These are phyloP conservation scores for Cotesia congregata DNA, from an alignment of 2,888 invertebrate genomes.

Conservation along the genomic window DNA sequence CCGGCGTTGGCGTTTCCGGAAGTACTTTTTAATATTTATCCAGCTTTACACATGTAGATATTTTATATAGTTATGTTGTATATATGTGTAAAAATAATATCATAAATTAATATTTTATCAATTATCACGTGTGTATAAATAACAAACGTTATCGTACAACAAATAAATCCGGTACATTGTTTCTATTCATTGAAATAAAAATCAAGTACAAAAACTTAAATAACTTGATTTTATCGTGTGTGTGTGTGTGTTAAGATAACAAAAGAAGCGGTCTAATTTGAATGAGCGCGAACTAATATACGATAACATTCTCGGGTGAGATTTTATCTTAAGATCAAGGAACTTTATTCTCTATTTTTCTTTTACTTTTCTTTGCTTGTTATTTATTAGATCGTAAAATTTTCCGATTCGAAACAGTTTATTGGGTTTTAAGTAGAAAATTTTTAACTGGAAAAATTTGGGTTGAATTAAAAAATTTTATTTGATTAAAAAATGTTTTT, in stretches of 20 bases:
- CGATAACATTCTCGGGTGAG: constrained; percentile 26
- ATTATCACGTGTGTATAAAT: constrained; percentile 27
- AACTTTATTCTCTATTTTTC: constrained; percentile 15
- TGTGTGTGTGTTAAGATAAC: constrained; percentile 1
- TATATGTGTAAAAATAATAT: constrained; percentile 22
- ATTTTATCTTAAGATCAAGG: constrained; percentile 37
- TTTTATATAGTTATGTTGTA: not conserved
- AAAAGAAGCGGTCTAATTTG: constrained; percentile 24
- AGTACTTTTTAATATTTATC: constrained; percentile 35
- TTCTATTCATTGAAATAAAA: constrained; percentile 25
- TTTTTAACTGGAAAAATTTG: not conserved
- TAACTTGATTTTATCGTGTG: not conserved
- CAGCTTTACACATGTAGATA: not conserved
- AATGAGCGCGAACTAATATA: constrained; percentile 1
- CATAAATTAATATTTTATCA: constrained; percentile 27
- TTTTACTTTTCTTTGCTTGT: constrained; percentile 1
- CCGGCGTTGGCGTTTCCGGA: constrained; percentile 51
- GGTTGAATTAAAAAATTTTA: too few species aligned
- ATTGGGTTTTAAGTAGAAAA: not conserved
- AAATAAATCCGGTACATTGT: constrained; percentile 27
- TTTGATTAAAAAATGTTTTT: too few species aligned
- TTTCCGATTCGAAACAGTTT: not conserved
- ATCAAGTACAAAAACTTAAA: not conserved
- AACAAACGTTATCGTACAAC: constrained; percentile 39
- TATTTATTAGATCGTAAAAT: not conserved